Conservation (phyloP, 2,888 invertebrate species). For the Euzophera pinguis region DNA sequence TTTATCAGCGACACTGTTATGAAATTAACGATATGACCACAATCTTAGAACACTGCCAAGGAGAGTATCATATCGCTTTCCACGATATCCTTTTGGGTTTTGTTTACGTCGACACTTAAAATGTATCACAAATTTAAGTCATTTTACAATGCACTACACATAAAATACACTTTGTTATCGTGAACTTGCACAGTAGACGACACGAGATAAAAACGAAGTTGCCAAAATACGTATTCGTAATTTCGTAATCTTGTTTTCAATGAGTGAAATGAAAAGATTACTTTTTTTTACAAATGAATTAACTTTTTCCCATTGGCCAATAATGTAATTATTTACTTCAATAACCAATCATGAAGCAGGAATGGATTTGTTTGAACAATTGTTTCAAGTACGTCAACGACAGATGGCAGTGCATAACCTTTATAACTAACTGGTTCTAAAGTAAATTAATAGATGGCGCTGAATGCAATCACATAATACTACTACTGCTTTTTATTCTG, state of each 20-base stretch:
- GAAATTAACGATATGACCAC: slow-evolving; percentile 73
- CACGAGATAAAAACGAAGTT: slow-evolving; percentile 35
- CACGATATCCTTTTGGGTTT: slow-evolving; percentile 46
- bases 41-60: slow-evolving; percentile 81
- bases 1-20: slow-evolving; percentile 55
- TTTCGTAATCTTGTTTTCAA: slow-evolving; percentile 4
- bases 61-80: slow-evolving; percentile 76
- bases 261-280: neutral
- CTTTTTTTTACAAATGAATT: neutral
- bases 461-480: neutral
- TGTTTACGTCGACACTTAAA: slow-evolving; percentile 46
- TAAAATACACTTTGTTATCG: slow-evolving; percentile 67
- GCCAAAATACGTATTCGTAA: slow-evolving; percentile 20
- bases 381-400: neutral
- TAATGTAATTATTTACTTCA: neutral
- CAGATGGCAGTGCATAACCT: neutral
- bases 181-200: slow-evolving; percentile 65
- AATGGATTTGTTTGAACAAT: neutral
- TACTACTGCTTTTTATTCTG: no score
- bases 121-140: slow-evolving; percentile 63
- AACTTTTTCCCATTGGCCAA: slow-evolving; percentile 5
- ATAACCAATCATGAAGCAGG: neutral
- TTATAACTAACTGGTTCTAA: neutral
- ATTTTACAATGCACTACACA: slow-evolving; percentile 71
- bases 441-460: neutral